Evolutionary conservation across 2,797 vertebrate species (phyloP).

Genomic region (Takifugu ocellatus): DNA sequence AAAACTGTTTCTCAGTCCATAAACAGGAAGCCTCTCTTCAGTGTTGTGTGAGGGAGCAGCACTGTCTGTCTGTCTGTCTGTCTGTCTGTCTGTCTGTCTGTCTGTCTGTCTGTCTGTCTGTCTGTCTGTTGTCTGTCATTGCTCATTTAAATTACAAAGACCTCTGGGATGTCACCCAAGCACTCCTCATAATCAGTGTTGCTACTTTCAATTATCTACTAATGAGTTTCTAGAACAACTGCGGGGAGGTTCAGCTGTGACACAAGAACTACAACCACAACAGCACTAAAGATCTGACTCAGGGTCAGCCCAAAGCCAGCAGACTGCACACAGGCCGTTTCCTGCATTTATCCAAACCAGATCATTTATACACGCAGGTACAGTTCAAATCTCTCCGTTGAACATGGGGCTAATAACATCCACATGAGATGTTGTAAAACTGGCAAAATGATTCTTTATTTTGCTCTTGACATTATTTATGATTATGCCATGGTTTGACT

Average conservation of each 20-base stretch:
- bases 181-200: conserved; percentile 57
- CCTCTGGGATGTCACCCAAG: conserved; percentile 49
- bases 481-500: too few species aligned
- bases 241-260: conserved; percentile 67
- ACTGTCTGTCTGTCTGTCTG: conserved; percentile 19
- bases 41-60: not conserved
- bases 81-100: not conserved
- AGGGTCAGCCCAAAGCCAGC: conserved; percentile 20
- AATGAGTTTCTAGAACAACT: conserved; percentile 78
- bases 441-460: too few species aligned
- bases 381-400: conserved; percentile 18
- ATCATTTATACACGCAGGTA: not conserved
- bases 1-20: too few species aligned
- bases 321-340: conserved; percentile 21
- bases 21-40: too few species aligned
- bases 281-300: conserved; percentile 19
- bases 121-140: conserved; percentile 30
- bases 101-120: not conserved
- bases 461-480: too few species aligned
- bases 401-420: too few species aligned
- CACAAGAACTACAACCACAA: conserved; percentile 41
- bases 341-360: conserved; percentile 17
- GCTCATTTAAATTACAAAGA: conserved; percentile 51
- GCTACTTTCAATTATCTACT: conserved; percentile 80
- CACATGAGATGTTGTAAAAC: too few species aligned